A percentile compares a stretch with the other conserved stretches of the same genome.
These are phyloP conservation scores for Cephus sareptanus DNA, from an alignment of 2,888 invertebrate species.

Conservation along the genomic window DNA sequence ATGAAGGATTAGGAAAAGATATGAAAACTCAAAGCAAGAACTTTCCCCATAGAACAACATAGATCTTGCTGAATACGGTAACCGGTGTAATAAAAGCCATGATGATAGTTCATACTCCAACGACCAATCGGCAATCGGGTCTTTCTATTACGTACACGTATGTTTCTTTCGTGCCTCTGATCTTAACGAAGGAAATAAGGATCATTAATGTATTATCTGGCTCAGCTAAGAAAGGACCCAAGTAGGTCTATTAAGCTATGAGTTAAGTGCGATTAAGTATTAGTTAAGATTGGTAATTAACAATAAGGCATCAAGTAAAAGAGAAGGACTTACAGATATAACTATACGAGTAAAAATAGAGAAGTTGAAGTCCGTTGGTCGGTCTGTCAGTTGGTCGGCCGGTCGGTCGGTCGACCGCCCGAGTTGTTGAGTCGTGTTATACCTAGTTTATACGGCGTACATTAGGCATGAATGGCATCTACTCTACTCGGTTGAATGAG, in stretches of 20 bases:
- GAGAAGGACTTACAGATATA: neutral
- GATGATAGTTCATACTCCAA: neutral
- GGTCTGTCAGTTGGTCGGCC: slow-evolving; percentile 17
- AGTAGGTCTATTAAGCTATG: slow-evolving; percentile 17
- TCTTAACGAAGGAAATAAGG: slow-evolving; percentile 5
- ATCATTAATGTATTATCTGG: neutral
- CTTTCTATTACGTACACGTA: neutral
- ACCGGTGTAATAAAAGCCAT: neutral
- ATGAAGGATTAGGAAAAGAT: neutral
- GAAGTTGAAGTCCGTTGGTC: slow-evolving; percentile 3
- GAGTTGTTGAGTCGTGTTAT: slow-evolving; percentile 64
- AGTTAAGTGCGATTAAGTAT: slow-evolving; percentile 23
- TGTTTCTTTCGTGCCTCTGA: neutral
- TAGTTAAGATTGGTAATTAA: slow-evolving; percentile 22
- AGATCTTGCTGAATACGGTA: neutral
- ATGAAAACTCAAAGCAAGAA: neutral
- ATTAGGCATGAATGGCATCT: slow-evolving; percentile 67
- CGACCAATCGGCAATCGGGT: neutral
- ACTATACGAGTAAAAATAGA: neutral
- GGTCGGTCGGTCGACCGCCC: slow-evolving; percentile 41
- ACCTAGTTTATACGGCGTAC: slow-evolving; percentile 66
- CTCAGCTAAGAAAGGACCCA: neutral
- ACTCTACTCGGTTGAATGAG: slow-evolving; percentile 65
- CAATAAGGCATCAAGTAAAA: neutral
- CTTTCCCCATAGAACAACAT: neutral